Conservation (phyloP, 2,888 invertebrate species). For the Diarsia dahlii region DNA sequence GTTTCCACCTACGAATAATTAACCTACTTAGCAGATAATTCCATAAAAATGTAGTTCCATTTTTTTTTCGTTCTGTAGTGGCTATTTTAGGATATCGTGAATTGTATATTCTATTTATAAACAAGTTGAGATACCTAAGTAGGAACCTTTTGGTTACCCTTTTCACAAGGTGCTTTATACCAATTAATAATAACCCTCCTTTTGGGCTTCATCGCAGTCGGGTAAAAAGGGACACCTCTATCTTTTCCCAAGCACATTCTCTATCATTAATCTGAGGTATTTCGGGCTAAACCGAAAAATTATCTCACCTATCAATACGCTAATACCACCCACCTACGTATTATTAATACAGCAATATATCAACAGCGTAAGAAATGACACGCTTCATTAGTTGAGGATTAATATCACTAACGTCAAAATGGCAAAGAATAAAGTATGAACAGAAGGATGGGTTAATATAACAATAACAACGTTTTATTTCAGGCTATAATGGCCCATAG, state of each 20-base stretch:
- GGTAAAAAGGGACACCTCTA: no score
- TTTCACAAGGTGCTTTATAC: neutral
- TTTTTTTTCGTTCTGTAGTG: no score
- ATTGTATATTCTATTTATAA: neutral
- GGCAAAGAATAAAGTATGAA: neutral
- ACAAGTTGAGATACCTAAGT: neutral
- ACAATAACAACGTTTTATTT: no score
- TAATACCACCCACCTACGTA: slow-evolving; percentile 15
- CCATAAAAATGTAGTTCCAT: no score
- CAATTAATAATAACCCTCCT: neutral
- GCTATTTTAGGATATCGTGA: no score
- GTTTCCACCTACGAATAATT: no score
- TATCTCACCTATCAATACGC: slow-evolving; percentile 16
- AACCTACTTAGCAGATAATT: no score
- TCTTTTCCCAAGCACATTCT: neutral
- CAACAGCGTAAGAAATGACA: slow-evolving; percentile 66
- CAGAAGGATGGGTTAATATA: slow-evolving; percentile 2
- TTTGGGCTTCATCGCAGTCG: no score
- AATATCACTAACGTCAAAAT: slow-evolving; percentile 67
- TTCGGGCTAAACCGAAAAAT: slow-evolving; percentile 1
- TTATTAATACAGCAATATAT: slow-evolving; percentile 50
- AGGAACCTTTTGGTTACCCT: neutral
- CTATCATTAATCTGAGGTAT: slow-evolving; percentile 10
- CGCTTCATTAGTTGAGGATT: slow-evolving; percentile 74
- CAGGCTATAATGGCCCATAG: no score